These are phyloP conservation scores for Battus philenor DNA, from an alignment of 1,140 invertebrate genomes.

Conservation along the genomic window DNA sequence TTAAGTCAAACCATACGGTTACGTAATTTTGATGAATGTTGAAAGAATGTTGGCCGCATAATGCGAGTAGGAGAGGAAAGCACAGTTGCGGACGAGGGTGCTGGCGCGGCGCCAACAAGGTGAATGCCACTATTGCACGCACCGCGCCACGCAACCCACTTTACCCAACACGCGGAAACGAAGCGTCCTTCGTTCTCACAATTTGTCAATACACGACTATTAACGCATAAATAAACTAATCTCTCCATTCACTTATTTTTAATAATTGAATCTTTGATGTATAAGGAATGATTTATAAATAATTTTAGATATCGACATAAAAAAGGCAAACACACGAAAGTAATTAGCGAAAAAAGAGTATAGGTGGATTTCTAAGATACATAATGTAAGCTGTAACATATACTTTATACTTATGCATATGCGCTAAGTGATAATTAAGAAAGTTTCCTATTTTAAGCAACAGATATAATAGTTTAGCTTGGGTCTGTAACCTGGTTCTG, in stretches of 20 bases:
- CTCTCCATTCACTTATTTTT: neutral
- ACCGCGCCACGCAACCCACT: slow-evolving; percentile 58
- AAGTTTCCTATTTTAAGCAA: no score
- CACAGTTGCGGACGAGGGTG: slow-evolving; percentile 25
- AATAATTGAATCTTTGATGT: no score
- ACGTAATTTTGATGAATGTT: slow-evolving; percentile 39
- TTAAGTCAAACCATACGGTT: slow-evolving; percentile 29
- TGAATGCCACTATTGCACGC: slow-evolving; percentile 68
- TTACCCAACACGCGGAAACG: slow-evolving; percentile 60
- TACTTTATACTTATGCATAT: no score
- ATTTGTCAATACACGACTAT: slow-evolving; percentile 22
- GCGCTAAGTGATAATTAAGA: no score
- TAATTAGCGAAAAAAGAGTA: no score
- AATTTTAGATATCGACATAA: no score
- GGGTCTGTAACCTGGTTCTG: no score
- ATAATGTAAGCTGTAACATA: no score
- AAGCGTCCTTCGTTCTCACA: slow-evolving; percentile 28
- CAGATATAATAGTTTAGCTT: no score
- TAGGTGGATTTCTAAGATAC: no score
- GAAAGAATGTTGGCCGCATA: slow-evolving; percentile 32
- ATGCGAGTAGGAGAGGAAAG: slow-evolving; percentile 12
- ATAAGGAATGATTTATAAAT: no score
- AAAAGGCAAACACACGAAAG: no score
- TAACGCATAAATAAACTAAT: slow-evolving; percentile 4
- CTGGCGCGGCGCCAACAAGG: slow-evolving; percentile 67